Conservation (phyloP, 2,113 vertebrate genomes). For the Semnornis frantzii region DNA sequence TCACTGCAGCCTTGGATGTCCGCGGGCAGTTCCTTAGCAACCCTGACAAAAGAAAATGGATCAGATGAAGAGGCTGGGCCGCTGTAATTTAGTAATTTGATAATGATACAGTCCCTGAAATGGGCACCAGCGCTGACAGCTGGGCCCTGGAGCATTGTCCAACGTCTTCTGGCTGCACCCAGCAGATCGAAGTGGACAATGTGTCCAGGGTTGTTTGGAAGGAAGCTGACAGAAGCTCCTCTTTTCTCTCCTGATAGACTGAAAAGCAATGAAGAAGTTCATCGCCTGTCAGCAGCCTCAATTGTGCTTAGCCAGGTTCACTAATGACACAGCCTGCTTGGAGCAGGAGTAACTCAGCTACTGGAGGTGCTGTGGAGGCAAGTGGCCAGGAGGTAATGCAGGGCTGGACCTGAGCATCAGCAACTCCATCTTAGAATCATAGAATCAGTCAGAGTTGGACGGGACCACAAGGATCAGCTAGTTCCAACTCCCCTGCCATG, state of each 20-base stretch:
- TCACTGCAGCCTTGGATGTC: neutral
- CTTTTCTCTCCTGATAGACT: accelerated
- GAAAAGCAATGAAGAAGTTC: neutral
- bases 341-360: neutral
- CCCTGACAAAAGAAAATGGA: neutral
- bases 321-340: neutral
- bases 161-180: accelerated
- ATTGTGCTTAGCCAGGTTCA: no score
- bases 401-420: neutral
- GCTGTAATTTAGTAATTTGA: neutral
- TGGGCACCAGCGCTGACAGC: neutral
- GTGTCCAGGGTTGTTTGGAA: neutral
- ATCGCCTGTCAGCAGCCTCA: no score
- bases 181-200: accelerated
- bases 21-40: conserved; percentile 22
- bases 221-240: neutral
- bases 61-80: neutral
- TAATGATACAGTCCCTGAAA: neutral
- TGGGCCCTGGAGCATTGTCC: neutral
- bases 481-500: no score
- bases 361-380: accelerated
- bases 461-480: no score
- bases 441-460: no score
- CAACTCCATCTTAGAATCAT: neutral
- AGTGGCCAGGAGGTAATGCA: neutral